Base-by-base conservation (phyloP, 2,113 vertebrate species). In the Edolisoma coerulescens region DNA sequence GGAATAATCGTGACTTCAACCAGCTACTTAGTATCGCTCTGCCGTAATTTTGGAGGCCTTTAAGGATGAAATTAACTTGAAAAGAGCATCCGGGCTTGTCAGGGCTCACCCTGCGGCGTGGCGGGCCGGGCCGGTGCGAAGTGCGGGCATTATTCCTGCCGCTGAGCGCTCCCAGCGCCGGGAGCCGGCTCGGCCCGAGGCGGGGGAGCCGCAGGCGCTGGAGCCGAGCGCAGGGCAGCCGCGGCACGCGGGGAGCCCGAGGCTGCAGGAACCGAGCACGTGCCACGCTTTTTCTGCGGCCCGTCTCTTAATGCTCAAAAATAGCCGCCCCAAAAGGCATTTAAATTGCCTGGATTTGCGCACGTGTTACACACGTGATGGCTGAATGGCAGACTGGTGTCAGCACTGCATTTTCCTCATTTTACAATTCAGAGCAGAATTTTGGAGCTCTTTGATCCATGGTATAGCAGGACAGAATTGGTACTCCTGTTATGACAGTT, bases 101-200 rank as follows among this genome's bases (percentile, higher is more conserved):
- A 16, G 41, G n/a, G 64, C 50, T 24, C 27, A 78, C 0, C 2
- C 32, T 20, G 50, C 2, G 0, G 49, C 1, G 0, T 6, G 74
- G 37, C 61, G 4, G 49, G 54, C 41, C 13, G 27, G 12, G 52
- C 30, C 2, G 1, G 19, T 19, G 79, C 17, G 49, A 17, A 20
- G 35, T 32, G 84, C 20, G 57, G 75, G 57, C 10, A 16, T 50
- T 49, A 9, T 28, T 52, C 17, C 35, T 2, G 6, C 23, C 4
- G 4, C 37, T 20, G 63, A 54, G 59, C 4, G 0, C 41, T 76
- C 32, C 4, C 39, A 3, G 4, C 15, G 8, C 0, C 0, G 2
- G 86, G 45, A 56, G 57, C 82, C 10, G 23, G 10, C 27, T 69
- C 15, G 6, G 23, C 77, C 79, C 1, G 0, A 32, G 89, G 23